Evolutionary conservation across 2,888 invertebrate genomes (phyloP).

Genomic region (Epirrita christyi): DNA sequence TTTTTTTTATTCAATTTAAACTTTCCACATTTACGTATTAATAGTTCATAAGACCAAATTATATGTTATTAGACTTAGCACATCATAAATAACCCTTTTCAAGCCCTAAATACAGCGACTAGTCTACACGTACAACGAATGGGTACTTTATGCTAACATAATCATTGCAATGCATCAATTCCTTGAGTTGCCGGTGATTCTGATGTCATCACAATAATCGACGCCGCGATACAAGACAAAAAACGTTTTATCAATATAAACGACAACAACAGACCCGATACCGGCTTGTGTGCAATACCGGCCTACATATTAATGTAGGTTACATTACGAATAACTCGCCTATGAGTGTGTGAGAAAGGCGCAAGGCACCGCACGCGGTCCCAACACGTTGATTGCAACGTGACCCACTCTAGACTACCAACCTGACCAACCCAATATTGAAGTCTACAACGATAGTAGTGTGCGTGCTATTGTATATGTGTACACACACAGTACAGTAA

Average conservation of each 20-base stretch:
- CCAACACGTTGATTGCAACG: conserved; percentile 77
- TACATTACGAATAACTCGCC: no score
- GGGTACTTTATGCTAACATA: no score
- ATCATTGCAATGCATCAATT: no score
- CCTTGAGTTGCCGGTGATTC: no score
- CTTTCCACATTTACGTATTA: no score
- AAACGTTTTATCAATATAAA: conserved; percentile 42
- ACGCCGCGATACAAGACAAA: conserved; percentile 22
- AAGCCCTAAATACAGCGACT: conserved; percentile 1
- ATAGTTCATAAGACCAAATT: no score
- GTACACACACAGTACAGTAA: no score
- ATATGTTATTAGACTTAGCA: no score
- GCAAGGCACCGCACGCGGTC: conserved; percentile 68
- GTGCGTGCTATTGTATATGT: conserved; percentile 45
- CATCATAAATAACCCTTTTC: neutral
- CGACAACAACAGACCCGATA: conserved; percentile 13
- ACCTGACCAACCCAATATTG: conserved; percentile 52
- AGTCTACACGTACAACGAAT: neutral
- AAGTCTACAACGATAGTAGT: conserved; percentile 61
- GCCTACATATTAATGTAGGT: no score
- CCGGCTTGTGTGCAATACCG: conserved; percentile 27
- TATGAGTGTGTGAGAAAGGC: conserved; percentile 53
- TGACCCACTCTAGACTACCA: conserved; percentile 67
- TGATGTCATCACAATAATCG: conserved; percentile 15
- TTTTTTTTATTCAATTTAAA: no score